Evolutionary conservation across 2,888 invertebrate genomes (phyloP).

Genomic region (Philopedon plagiatum): DNA sequence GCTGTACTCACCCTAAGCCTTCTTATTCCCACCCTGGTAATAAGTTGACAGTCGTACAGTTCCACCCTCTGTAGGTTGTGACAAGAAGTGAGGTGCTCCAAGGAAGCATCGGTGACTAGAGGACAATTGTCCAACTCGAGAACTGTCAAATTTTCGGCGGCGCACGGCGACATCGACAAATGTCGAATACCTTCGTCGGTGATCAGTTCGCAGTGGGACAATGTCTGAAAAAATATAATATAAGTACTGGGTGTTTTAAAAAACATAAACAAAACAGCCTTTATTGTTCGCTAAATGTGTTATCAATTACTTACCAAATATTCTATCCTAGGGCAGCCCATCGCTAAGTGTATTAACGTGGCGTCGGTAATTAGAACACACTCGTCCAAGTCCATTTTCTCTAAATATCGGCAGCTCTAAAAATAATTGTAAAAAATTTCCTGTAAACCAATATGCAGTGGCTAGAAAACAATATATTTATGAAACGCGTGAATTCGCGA

Average conservation of each 20-base stretch:
- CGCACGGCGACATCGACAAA: slow-evolving; percentile 92
- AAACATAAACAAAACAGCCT: no score
- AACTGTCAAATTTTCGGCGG: slow-evolving; percentile 93
- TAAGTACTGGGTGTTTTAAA: background rate
- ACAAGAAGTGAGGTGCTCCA: slow-evolving; percentile 95
- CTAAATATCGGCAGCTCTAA: slow-evolving; percentile 92
- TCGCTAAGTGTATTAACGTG: slow-evolving; percentile 92
- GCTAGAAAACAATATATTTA: background rate
- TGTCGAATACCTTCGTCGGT: slow-evolving; percentile 98
- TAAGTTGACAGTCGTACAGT: slow-evolving; percentile 98
- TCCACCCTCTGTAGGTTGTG: slow-evolving; percentile 97
- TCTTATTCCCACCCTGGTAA: slow-evolving; percentile 96
- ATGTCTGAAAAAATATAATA: slow-evolving; percentile 77
- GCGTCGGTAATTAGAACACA: slow-evolving; percentile 97
- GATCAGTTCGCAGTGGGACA: slow-evolving; percentile 98
- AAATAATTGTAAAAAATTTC: slow-evolving; percentile 58
- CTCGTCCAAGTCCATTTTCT: slow-evolving; percentile 98
- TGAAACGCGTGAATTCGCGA: no score
- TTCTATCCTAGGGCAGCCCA: slow-evolving; percentile 95
- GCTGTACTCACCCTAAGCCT: slow-evolving; percentile 93
- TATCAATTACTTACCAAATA: slow-evolving; percentile 88
- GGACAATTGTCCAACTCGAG: slow-evolving; percentile 99
- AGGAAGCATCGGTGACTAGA: slow-evolving; percentile 94
- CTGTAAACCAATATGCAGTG: no score
- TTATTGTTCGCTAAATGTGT: no score